These are phyloP conservation scores for Anhinga rufa DNA, from an alignment of 2,113 vertebrate species.

Conservation along the genomic window DNA sequence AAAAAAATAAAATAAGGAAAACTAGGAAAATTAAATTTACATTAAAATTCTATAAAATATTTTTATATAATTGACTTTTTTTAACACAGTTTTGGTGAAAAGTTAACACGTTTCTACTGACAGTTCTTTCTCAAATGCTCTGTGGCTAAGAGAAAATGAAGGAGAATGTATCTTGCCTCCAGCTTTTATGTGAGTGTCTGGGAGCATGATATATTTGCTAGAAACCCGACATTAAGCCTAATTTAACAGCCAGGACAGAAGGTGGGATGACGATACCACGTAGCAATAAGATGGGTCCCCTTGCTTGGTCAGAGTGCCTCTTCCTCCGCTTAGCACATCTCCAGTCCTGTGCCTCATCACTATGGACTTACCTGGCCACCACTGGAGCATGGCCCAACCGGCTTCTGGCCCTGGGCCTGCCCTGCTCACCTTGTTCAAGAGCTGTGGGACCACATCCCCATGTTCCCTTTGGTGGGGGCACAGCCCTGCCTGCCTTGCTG, in stretches of 20 bases:
- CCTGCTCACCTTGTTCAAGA: neutral
- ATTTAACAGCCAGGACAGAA: neutral
- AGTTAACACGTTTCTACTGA: neutral
- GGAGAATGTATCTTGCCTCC: neutral
- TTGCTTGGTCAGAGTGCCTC: neutral
- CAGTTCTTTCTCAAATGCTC: neutral
- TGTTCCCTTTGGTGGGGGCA: neutral
- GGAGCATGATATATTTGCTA: neutral
- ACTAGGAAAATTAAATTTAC: neutral
- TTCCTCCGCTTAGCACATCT: neutral
- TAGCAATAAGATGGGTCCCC: neutral
- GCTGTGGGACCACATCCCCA: neutral
- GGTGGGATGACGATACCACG: rapidly evolving
- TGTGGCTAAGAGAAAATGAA: neutral
- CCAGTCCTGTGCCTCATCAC: no score
- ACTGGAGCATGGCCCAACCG: no score
- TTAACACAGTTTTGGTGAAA: neutral
- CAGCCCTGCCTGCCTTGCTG: neutral
- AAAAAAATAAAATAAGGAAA: neutral
- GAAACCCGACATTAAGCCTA: neutral
- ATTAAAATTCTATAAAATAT: neutral
- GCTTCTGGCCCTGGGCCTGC: neutral
- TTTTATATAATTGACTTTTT: neutral
- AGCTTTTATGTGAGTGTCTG: neutral
- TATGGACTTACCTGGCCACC: neutral